Base-by-base conservation (phyloP, 1,140 invertebrate species). In the Microplitis mediator region DNA sequence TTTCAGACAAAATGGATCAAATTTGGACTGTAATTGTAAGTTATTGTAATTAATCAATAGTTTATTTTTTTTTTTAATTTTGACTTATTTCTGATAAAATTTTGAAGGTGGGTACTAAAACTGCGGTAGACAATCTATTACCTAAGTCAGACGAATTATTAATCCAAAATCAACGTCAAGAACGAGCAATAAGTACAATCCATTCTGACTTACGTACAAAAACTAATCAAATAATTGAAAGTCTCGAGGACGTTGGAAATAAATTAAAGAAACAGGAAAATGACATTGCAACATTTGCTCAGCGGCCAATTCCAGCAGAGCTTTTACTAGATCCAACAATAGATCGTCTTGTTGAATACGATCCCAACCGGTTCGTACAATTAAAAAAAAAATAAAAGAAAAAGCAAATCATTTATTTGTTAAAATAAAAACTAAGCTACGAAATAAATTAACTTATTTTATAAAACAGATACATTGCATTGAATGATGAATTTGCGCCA, bases 1-100 rank as follows among this genome's bases (percentile, higher is more conserved):
- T 95, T 0, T 94, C 93, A 0, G 93, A 94, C 80, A 95, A 95
- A 84, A 95, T 95, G 93, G 94, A 95, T 76, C 93, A 95, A 86
- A 93, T 95, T 4, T 95, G 94, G 94, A 92, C 94, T 78, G 93
- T 95, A 13, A 93, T 95, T 16, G 93, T 86, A 69, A 84, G 82
- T 75, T 23, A 16, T 34, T 23, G 4, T 4, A 67, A 52, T 65
- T 54, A 52, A 61, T 51, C n/a, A 16, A 11, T 45, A 9, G 39
- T 9, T 11, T 6, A 9, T 39, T 39, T 3, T 39, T 39, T 5
- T 5, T 39, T 39, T 39, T 2, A 39, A 39, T 39, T 39, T 39
- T 39, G 35, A 34, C 6, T 54, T n/a, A 62, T 9, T n/a, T 31
- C 32, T 36, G 23, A 62, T 62, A 32, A 32, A 62, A 62, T 62